Conservation (phyloP, 2,113 vertebrate genomes). For the Coptodon bakossiorum region DNA sequence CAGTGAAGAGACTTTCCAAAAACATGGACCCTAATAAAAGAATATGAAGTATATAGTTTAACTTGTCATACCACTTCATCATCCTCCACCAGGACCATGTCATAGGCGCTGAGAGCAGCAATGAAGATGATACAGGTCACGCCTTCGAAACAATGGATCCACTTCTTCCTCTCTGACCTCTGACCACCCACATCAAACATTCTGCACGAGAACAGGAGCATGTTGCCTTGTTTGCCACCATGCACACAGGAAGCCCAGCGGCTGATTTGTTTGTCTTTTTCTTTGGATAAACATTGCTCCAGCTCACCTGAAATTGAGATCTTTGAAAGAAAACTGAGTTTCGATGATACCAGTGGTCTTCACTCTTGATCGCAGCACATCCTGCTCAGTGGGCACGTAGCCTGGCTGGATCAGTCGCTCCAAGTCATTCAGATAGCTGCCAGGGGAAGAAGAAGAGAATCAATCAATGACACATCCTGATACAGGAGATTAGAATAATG, state of each 20-base stretch:
- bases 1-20: neutral
- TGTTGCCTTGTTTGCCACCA: neutral
- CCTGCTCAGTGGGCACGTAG: conserved; percentile 94
- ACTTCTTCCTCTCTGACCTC: conserved; percentile 96
- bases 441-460: neutral
- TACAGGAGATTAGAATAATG: neutral
- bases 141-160: conserved; percentile 98
- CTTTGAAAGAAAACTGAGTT: conserved; percentile 90
- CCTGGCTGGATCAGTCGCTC: conserved; percentile 85
- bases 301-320: conserved; percentile 91
- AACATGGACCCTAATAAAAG: neutral
- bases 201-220: conserved; percentile 57
- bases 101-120: conserved; percentile 91
- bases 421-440: conserved; percentile 90
- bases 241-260: too few relatives aligned
- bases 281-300: neutral
- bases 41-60: neutral
- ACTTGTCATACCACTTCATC: conserved; percentile 83
- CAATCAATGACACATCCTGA: neutral
- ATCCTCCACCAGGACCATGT: conserved; percentile 93
- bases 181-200: conserved; percentile 98
- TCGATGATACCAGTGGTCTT: conserved; percentile 98
- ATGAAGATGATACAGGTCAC: conserved; percentile 99
- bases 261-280: neutral
- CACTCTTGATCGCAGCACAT: conserved; percentile 91